These are phyloP conservation scores for Drepanosiphum platanoidis DNA, from an alignment of 2,888 invertebrate genomes.

Conservation along the genomic window DNA sequence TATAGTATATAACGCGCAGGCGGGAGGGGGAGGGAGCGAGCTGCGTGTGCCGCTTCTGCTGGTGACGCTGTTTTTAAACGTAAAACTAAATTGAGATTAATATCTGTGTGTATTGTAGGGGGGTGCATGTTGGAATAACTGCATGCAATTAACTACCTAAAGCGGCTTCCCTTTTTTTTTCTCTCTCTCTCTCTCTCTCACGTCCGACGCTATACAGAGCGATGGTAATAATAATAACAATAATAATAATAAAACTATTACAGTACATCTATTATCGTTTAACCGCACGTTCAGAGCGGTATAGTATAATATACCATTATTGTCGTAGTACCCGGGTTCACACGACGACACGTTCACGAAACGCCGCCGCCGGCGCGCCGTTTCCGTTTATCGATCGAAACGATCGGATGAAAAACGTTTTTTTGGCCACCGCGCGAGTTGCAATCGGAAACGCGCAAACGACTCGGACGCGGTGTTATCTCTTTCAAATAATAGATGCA, in stretches of 20 bases:
- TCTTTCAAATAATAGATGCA: too few relatives aligned
- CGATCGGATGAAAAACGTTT: background rate
- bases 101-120: slow-evolving; percentile 51
- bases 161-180: slow-evolving; percentile 49
- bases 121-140: slow-evolving; percentile 55
- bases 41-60: slow-evolving; percentile 50
- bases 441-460: background rate
- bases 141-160: slow-evolving; percentile 61
- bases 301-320: background rate
- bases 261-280: too few relatives aligned
- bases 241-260: too few relatives aligned
- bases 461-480: background rate
- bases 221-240: slow-evolving; percentile 17
- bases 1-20: too few relatives aligned
- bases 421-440: background rate
- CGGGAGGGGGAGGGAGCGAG: background rate
- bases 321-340: background rate
- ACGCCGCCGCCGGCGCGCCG: too few relatives aligned
- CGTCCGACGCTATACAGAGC: slow-evolving; percentile 1
- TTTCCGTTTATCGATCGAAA: background rate
- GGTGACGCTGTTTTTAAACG: slow-evolving; percentile 61
- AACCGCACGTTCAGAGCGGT: background rate
- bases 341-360: background rate
- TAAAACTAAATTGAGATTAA: slow-evolving; percentile 62
- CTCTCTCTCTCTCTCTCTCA: slow-evolving; percentile 10